Evolutionary conservation across 2,797 vertebrate genomes (phyloP).

Genomic region (Pseudomugil tenellus): DNA sequence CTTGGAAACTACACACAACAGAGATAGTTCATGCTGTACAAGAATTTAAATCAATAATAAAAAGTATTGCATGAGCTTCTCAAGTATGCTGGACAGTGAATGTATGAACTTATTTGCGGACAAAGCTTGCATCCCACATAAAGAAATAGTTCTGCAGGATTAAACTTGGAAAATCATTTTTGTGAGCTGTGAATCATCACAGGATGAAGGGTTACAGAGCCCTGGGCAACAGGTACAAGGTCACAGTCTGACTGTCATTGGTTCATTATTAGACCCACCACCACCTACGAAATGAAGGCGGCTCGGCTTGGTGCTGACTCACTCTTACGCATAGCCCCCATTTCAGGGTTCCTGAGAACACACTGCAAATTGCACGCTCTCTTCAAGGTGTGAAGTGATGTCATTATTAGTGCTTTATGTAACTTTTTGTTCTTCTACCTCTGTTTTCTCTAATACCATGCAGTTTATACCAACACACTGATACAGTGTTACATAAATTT

Average conservation of each 20-base stretch:
- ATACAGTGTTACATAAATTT: conserved; percentile 70
- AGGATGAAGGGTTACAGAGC: conserved; percentile 28
- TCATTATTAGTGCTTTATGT: conserved; percentile 56
- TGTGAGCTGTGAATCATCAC: conserved; percentile 39
- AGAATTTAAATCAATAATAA: conserved; percentile 52
- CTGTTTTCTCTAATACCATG: conserved; percentile 55
- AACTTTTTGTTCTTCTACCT: conserved; percentile 57
- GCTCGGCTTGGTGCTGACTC: conserved; percentile 63
- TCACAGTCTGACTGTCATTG: conserved; percentile 48
- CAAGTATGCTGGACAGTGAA: conserved; percentile 46
- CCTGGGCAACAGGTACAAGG: conserved; percentile 41
- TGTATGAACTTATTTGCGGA: conserved; percentile 28
- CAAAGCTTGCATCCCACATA: conserved; percentile 43
- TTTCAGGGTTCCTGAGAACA: conserved; percentile 44
- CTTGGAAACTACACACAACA: conserved; percentile 62
- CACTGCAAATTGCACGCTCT: conserved; percentile 35
- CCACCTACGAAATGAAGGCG: conserved; percentile 45
- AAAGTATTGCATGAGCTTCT: conserved; percentile 63
- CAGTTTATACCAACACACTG: conserved; percentile 66
- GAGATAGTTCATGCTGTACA: conserved; percentile 72
- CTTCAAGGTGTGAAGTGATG: conserved; percentile 36
- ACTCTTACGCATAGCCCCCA: conserved; percentile 38
- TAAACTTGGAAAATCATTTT: conserved; percentile 29
- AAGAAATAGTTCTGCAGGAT: conserved; percentile 27
- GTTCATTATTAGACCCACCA: conserved; percentile 33